Evolutionary conservation across 1,140 invertebrate species (phyloP).

Genomic region (Drosophila pachea): DNA sequence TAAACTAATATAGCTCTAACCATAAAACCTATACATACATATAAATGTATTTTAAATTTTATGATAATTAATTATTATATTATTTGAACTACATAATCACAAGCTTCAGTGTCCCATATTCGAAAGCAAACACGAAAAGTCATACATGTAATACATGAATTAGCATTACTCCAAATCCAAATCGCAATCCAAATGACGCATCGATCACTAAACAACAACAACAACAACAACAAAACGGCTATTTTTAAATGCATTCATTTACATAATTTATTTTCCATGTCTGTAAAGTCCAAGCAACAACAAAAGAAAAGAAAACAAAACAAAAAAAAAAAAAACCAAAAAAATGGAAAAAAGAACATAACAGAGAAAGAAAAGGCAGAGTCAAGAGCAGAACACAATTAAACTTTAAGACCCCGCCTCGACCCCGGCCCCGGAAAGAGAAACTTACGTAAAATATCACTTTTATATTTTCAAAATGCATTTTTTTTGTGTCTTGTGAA

Average conservation of each 20-base stretch:
- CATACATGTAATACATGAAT: conserved; percentile 43
- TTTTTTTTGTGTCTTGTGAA: conserved; percentile 6
- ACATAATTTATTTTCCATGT: conserved; percentile 31
- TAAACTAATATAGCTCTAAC: conserved; percentile 16
- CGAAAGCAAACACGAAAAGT: conserved; percentile 56
- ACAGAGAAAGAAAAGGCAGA: neutral
- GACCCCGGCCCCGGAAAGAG: conserved; percentile 1
- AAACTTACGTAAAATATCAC: conserved; percentile 10
- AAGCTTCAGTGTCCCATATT: conserved; percentile 41
- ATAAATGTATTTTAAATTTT: conserved; percentile 25
- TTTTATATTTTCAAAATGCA: conserved; percentile 28
- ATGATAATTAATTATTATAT: conserved; percentile 25
- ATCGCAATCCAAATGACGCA: neutral
- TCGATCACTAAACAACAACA: too few species aligned
- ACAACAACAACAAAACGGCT: conserved; percentile 6
- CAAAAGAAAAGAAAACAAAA: neutral
- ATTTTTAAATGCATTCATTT: conserved; percentile 33
- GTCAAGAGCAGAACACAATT: neutral
- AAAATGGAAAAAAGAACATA: neutral
- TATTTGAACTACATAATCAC: conserved; percentile 27
- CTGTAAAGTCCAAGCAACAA: neutral
- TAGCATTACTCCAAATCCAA: conserved; percentile 25
- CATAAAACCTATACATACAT: conserved; percentile 2
- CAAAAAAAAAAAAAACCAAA: neutral
- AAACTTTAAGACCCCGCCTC: conserved; percentile 4